phyloP scores from a whole-genome alignment of 2,888 invertebrate species.

The Xanthorhoe designata region DNA sequence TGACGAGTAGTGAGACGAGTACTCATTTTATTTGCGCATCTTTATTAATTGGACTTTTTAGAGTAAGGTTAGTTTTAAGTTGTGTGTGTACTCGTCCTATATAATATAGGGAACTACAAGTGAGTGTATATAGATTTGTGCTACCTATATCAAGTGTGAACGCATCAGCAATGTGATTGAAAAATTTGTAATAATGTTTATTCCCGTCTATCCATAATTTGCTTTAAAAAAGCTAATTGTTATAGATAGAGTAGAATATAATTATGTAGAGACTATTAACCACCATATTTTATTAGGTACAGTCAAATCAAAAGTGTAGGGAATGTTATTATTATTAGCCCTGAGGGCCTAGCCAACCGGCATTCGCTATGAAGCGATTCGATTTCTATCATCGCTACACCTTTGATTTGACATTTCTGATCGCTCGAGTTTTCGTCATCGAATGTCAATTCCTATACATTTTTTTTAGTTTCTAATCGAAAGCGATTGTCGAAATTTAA shows the following conservation, averaged over 20 bases:
- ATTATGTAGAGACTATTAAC: neutral
- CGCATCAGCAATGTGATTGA: constrained; percentile 17
- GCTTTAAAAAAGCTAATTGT: constrained; percentile 24
- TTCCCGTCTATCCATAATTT: constrained; percentile 5
- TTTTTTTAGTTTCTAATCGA: too few relatives aligned
- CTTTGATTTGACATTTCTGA: too few relatives aligned
- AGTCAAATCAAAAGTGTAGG: neutral
- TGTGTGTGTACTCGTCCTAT: constrained; percentile 57
- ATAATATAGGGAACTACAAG: neutral
- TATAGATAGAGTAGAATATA: neutral
- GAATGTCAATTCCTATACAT: too few relatives aligned
- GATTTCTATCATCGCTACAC: too few relatives aligned
- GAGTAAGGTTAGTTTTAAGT: constrained; percentile 66
- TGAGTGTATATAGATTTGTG: neutral
- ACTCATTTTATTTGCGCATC: constrained; percentile 81
- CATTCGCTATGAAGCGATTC: too few relatives aligned
- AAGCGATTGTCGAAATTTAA: too few relatives aligned
- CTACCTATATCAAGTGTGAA: neutral
- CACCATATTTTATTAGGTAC: neutral
- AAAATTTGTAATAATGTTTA: constrained; percentile 11
- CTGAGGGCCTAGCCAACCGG: too few relatives aligned
- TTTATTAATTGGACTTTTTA: constrained; percentile 70
- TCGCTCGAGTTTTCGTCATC: too few relatives aligned
- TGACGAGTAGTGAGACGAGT: constrained; percentile 74
- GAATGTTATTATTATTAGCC: neutral